Evolutionary conservation across 1,140 invertebrate genomes (phyloP).

Genomic region (Pogonognathellus flavescens): DNA sequence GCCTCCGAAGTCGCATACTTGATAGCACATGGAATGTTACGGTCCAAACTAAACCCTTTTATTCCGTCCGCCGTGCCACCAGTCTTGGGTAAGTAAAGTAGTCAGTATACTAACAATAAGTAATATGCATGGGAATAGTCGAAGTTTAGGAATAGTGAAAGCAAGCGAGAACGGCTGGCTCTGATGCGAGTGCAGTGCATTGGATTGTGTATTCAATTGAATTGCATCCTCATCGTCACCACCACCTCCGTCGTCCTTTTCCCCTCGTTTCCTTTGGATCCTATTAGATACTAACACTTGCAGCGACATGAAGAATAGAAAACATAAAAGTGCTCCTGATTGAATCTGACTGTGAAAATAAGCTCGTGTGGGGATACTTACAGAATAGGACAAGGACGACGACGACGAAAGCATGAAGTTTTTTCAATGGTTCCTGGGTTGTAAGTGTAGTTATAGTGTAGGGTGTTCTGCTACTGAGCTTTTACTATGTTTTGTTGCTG

Average conservation of each 20-base stretch:
- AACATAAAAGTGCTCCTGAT: slow-evolving; percentile 40
- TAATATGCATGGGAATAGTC: too few relatives aligned
- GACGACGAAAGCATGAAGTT: not conserved
- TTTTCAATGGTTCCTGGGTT: not conserved
- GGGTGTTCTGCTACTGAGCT: not conserved
- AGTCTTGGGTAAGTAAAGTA: too few relatives aligned
- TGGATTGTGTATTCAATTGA: slow-evolving; percentile 18
- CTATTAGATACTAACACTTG: slow-evolving; percentile 35
- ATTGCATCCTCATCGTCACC: slow-evolving; percentile 6
- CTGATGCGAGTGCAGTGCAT: not conserved
- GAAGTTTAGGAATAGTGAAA: too few relatives aligned
- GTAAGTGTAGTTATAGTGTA: too few relatives aligned
- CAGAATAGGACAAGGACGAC: not conserved
- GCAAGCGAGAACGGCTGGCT: too few relatives aligned
- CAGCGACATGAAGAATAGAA: slow-evolving; percentile 28
- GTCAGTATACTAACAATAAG: too few relatives aligned
- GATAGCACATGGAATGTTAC: not conserved
- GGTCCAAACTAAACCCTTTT: slow-evolving; percentile 41
- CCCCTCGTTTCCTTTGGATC: slow-evolving; percentile 4
- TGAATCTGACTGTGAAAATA: slow-evolving; percentile 46
- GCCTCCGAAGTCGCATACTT: not conserved
- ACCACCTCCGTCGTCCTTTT: not conserved
- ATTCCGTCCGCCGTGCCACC: too few relatives aligned
- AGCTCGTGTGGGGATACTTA: not conserved
- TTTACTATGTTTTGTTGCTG: not conserved